Conservation (phyloP, 2,888 invertebrate species). For the Lamellibrachia columna region DNA sequence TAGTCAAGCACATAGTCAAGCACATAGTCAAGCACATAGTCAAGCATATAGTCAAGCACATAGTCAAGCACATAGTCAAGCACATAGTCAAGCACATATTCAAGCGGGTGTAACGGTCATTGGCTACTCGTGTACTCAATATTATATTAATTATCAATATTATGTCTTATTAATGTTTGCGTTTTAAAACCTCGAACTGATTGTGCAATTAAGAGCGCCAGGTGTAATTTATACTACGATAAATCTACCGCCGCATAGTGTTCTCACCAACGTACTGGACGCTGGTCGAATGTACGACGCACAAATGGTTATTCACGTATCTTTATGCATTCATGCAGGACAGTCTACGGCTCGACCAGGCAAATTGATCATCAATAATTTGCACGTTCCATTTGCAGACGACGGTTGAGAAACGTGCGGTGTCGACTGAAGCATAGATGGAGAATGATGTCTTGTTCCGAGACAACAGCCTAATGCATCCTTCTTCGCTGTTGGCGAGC, state of each 20-base stretch:
- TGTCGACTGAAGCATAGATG: not conserved
- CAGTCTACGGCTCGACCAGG: not conserved
- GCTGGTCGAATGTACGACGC: not conserved
- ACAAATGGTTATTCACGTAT: not conserved
- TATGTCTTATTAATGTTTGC: not conserved
- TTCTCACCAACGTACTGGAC: not conserved
- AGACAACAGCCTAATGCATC: not conserved
- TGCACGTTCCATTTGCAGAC: not conserved
- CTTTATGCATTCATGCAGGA: not conserved
- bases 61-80: too few relatives aligned
- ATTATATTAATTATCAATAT: not conserved
- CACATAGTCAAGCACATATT: not conserved
- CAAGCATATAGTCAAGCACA: too few relatives aligned
- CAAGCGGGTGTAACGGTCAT: not conserved
- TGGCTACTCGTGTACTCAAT: not conserved
- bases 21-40: too few relatives aligned
- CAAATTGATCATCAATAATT: slow-evolving; percentile 1
- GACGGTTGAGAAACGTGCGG: not conserved
- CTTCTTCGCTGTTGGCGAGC: not conserved
- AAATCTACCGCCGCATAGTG: not conserved
- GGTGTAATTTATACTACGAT: not conserved
- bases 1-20: too few relatives aligned
- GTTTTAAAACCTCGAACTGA: not conserved
- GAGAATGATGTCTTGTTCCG: not conserved
- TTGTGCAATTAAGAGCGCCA: not conserved